phyloP scores from a whole-genome alignment of 2,113 vertebrate genomes.

The Hemiscyllium ocellatum region DNA sequence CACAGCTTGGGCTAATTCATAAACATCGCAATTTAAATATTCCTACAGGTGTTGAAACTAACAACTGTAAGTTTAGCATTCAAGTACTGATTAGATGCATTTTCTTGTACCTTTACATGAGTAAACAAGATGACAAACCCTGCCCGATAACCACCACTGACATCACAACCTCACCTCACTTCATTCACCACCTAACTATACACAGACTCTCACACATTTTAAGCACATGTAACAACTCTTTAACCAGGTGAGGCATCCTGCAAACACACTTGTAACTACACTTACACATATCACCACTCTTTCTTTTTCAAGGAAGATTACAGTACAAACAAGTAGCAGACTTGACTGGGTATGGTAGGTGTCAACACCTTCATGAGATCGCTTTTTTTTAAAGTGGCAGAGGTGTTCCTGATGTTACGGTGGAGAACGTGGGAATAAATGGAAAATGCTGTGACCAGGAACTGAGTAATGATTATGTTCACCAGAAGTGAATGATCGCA shows the following conservation, averaged over 20 bases:
- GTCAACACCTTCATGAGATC: background rate
- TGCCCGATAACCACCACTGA: too few species aligned
- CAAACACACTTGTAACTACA: background rate
- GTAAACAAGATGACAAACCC: too few species aligned
- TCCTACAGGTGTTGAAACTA: too few species aligned
- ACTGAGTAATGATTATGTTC: background rate
- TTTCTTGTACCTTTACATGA: too few species aligned
- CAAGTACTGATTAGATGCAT: too few species aligned
- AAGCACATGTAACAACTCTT: background rate
- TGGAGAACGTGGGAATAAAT: background rate
- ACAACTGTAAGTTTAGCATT: too few species aligned
- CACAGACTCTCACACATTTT: too few species aligned
- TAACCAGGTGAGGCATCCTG: background rate
- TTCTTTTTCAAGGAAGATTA: background rate
- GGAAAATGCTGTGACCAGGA: background rate
- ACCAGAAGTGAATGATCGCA: background rate
- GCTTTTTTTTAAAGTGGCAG: background rate
- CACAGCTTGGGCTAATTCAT: too few species aligned
- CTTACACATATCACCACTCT: background rate
- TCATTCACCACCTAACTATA: too few species aligned
- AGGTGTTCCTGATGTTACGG: background rate
- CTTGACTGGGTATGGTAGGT: background rate
- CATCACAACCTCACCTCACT: too few species aligned
- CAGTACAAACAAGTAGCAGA: background rate
- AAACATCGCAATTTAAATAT: too few species aligned